Evolutionary conservation across 2,888 invertebrate species (phyloP).

Genomic region (Morinoia aosen): DNA sequence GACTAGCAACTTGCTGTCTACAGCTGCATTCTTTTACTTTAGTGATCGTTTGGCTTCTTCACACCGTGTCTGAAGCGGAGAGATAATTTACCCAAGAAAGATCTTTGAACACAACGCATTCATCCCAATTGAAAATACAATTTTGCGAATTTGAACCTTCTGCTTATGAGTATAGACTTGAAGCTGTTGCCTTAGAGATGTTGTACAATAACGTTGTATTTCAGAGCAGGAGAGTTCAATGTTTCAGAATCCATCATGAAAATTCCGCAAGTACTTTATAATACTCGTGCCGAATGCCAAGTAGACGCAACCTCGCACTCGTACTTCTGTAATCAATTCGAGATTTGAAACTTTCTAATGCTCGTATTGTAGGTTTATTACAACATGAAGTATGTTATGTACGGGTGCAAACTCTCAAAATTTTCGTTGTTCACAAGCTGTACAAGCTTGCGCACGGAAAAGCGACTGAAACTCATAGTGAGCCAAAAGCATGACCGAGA

Average conservation of each 20-base stretch:
- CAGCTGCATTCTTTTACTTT: not conserved
- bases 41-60: not conserved
- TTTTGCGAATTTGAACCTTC: not conserved
- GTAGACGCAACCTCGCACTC: too few relatives aligned
- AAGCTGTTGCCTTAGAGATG: not conserved
- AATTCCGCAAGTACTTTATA: not conserved
- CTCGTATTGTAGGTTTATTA: not conserved
- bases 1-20: not conserved
- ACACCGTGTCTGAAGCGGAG: not conserved
- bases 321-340: not conserved
- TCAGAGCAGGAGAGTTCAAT: not conserved
- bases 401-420: not conserved
- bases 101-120: not conserved
- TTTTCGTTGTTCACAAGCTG: not conserved
- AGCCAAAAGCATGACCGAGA: not conserved
- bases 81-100: not conserved
- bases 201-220: not conserved
- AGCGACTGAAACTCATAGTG: not conserved
- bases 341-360: not conserved
- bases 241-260: not conserved
- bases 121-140: not conserved
- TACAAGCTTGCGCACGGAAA: too few relatives aligned
- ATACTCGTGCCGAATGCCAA: not conserved
- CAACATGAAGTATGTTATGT: not conserved
- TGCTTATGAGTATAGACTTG: not conserved